These are phyloP conservation scores for Eupeodes corollae DNA, from an alignment of 1,140 invertebrate genomes.

Conservation along the genomic window DNA sequence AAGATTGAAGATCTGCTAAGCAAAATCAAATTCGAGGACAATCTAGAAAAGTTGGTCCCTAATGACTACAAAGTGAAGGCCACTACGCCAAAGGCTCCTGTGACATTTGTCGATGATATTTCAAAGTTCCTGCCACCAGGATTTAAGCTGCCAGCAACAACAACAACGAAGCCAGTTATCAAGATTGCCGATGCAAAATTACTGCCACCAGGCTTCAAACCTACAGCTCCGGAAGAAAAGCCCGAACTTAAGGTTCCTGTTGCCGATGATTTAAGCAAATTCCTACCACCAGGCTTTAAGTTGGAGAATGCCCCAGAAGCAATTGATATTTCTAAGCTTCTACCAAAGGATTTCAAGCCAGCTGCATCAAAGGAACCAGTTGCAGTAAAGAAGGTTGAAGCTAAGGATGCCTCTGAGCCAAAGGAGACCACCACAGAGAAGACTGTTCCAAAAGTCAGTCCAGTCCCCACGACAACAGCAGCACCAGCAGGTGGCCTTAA, in stretches of 20 bases:
- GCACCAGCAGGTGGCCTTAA: conserved; percentile 43
- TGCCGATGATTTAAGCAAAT: conserved; percentile 35
- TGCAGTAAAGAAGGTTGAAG: conserved; percentile 38
- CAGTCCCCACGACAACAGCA: conserved; percentile 17
- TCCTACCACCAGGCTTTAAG: conserved; percentile 46
- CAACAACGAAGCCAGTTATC: conserved; percentile 24
- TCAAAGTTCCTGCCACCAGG: conserved; percentile 51
- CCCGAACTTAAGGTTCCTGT: conserved; percentile 5
- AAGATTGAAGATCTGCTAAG: conserved; percentile 23
- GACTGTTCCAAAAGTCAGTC: conserved; percentile 3
- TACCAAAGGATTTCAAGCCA: conserved; percentile 45
- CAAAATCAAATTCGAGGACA: conserved; percentile 25
- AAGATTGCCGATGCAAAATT: conserved; percentile 40
- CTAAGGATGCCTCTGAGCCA: conserved; percentile 37
- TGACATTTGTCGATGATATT: conserved; percentile 38
- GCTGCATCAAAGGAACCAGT: conserved; percentile 1
- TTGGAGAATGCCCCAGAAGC: conserved; percentile 28
- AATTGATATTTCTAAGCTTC: conserved; percentile 45
- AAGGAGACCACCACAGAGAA: conserved; percentile 10
- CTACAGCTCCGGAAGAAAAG: conserved; percentile 30
- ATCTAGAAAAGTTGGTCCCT: conserved; percentile 44
- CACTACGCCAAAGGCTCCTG: conserved; percentile 19
- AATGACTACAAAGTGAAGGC: conserved; percentile 46
- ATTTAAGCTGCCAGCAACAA: conserved; percentile 36
- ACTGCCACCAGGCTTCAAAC: conserved; percentile 44